Conservation (phyloP, 1,140 invertebrate genomes). For the Lanistes nyassanus region DNA sequence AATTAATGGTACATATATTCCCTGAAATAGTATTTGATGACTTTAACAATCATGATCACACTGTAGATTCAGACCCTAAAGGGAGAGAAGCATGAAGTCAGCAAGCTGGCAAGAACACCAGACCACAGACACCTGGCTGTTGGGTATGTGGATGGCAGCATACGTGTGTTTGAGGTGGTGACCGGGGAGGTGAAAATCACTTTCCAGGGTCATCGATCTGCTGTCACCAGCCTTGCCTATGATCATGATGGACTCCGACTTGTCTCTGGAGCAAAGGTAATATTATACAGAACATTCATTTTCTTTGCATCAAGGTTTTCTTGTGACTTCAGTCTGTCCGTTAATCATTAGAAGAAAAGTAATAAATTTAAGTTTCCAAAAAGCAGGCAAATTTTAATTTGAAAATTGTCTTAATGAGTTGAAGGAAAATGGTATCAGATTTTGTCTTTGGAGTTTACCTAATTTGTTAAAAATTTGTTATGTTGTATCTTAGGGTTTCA, state of each 20-base stretch:
- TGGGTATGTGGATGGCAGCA: conserved; percentile 89
- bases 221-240: conserved; percentile 84
- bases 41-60: too few relatives aligned
- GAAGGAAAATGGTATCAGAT: too few relatives aligned
- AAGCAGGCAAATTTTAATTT: background rate
- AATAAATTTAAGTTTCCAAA: too few relatives aligned
- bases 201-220: conserved; percentile 89
- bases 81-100: conserved; percentile 83
- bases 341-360: too few relatives aligned
- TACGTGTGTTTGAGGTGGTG: conserved; percentile 78
- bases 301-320: too few relatives aligned
- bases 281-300: too few relatives aligned
- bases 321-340: too few relatives aligned
- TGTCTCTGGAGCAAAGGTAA: conserved; percentile 87
- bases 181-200: conserved; percentile 77
- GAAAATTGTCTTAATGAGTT: too few relatives aligned
- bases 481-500: background rate
- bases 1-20: too few relatives aligned
- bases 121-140: conserved; percentile 83
- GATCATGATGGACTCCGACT: conserved; percentile 83
- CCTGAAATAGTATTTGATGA: too few relatives aligned
- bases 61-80: conserved; percentile 57
- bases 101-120: conserved; percentile 76
- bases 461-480: background rate
- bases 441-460: background rate